Conservation (phyloP, 2,113 vertebrate genomes). For the Odontesthes bonariensis region DNA sequence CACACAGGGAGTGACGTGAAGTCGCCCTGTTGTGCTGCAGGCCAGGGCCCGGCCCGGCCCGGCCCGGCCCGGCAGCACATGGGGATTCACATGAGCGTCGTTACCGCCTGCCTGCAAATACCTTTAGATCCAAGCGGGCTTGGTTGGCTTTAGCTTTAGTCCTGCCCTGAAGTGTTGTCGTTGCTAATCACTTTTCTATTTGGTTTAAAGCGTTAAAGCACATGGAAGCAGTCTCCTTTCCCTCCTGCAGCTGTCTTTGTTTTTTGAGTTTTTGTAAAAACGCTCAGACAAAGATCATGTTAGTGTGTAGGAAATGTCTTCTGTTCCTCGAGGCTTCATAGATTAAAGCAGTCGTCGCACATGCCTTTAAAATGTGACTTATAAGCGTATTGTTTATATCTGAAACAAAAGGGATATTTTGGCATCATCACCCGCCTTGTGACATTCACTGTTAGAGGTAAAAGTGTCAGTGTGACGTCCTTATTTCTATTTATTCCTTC, state of each 20-base stretch:
- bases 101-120: conserved; percentile 49
- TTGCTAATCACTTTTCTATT: not conserved
- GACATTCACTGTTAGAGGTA: not conserved
- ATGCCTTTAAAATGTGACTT: conserved; percentile 51
- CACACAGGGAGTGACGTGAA: conserved; percentile 69
- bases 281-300: not conserved
- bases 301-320: conserved; percentile 39
- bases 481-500: not conserved
- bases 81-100: conserved; percentile 74
- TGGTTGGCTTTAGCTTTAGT: conserved; percentile 55
- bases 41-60: too few relatives aligned
- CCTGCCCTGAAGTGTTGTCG: not conserved
- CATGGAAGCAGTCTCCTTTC: not conserved
- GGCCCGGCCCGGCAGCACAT: conserved; percentile 64
- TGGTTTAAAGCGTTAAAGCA: not conserved
- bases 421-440: conserved; percentile 1
- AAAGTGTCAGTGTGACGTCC: not conserved
- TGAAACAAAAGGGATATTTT: conserved; percentile 49
- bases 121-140: conserved; percentile 35
- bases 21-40: conserved; percentile 46
- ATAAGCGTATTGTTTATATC: conserved; percentile 33
- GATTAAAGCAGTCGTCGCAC: conserved; percentile 17
- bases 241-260: not conserved
- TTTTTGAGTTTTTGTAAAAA: conserved; percentile 12
- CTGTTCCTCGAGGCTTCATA: conserved; percentile 35